Percentiles rank a stretch among this genome's conserved stretches.
These are phyloP conservation scores for Clytia hemisphaerica DNA, from an alignment of 30 jellyfish, hydroid and myxozoan species.

Conservation along the genomic window DNA sequence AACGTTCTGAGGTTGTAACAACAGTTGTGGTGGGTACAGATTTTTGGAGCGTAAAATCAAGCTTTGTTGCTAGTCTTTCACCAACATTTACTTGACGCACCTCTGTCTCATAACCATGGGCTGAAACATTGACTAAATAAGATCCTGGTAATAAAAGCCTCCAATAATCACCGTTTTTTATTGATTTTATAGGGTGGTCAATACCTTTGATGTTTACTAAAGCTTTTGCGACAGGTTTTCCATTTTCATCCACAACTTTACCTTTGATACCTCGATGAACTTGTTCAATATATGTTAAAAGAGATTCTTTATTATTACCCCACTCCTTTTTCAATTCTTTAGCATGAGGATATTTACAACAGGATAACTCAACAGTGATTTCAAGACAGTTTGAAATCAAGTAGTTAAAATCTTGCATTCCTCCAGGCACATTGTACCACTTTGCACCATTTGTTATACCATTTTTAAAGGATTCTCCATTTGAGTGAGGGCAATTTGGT, in stretches of 20 bases:
- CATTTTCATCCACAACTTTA: constrained; percentile 31
- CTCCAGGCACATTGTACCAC: constrained; percentile 99
- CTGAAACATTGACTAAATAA: constrained; percentile 47
- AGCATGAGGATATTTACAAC: constrained; percentile 92
- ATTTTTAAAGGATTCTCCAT: constrained; percentile 55
- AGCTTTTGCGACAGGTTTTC: constrained; percentile 67
- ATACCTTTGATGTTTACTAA: constrained; percentile 55
- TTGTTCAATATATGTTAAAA: constrained; percentile 68
- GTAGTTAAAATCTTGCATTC: constrained; percentile 99
- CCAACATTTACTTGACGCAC: constrained; percentile 34
- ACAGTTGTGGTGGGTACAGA: no score
- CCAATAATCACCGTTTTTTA: constrained; percentile 92
- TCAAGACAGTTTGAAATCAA: constrained; percentile 89
- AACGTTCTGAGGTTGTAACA: neutral
- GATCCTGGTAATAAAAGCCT: constrained; percentile 90
- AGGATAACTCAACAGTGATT: constrained; percentile 85
- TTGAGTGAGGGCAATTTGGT: constrained; percentile 70
- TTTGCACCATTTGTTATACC: constrained; percentile 99
- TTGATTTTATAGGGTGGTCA: constrained; percentile 54
- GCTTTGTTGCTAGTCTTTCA: constrained; percentile 34
- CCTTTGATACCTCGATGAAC: constrained; percentile 97
- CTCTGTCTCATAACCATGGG: constrained; percentile 36
- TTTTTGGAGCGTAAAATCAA: constrained; percentile 50
- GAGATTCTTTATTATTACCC: constrained; percentile 75
- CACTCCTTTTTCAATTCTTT: constrained; percentile 57